These are phyloP conservation scores for Sebastiscus tertius DNA, from an alignment of 2,797 vertebrate species.

Conservation along the genomic window DNA sequence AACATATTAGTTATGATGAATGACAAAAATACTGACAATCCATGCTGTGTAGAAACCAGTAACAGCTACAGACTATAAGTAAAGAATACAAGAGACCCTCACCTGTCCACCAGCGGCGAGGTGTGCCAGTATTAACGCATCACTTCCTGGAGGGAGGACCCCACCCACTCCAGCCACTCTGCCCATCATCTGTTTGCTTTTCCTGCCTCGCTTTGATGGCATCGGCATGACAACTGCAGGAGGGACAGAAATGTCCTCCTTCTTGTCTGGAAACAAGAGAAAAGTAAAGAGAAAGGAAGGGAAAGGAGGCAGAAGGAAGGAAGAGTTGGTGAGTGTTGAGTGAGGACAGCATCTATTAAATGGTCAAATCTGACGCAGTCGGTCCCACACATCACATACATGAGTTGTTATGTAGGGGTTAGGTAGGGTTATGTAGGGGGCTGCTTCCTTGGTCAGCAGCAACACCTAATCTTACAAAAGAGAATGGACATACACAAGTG, in stretches of 20 bases:
- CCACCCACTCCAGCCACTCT: slow-evolving; percentile 82
- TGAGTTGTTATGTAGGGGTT: neutral
- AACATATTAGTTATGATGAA: neutral
- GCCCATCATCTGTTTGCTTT: slow-evolving; percentile 90
- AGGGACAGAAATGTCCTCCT: slow-evolving; percentile 73
- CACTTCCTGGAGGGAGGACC: slow-evolving; percentile 80
- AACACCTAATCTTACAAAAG: neutral
- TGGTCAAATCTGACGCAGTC: neutral
- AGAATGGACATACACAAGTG: neutral
- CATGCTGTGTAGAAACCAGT: neutral
- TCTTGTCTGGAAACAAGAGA: slow-evolving; percentile 76
- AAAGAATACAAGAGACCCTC: neutral
- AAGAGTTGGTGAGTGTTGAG: neutral
- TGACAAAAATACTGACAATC: neutral
- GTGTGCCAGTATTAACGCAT: slow-evolving; percentile 84
- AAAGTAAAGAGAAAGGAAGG: neutral
- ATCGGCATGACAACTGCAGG: slow-evolving; percentile 82
- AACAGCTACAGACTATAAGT: neutral
- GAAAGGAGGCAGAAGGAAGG: neutral
- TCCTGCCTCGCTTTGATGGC: slow-evolving; percentile 88
- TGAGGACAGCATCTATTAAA: neutral
- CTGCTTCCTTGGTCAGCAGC: neutral
- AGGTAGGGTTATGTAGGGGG: neutral
- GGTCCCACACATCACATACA: neutral
- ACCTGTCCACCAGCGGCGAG: slow-evolving; percentile 85